phyloP scores from a whole-genome alignment of 2,888 invertebrate species.

The Ochlodes sylvanus region DNA sequence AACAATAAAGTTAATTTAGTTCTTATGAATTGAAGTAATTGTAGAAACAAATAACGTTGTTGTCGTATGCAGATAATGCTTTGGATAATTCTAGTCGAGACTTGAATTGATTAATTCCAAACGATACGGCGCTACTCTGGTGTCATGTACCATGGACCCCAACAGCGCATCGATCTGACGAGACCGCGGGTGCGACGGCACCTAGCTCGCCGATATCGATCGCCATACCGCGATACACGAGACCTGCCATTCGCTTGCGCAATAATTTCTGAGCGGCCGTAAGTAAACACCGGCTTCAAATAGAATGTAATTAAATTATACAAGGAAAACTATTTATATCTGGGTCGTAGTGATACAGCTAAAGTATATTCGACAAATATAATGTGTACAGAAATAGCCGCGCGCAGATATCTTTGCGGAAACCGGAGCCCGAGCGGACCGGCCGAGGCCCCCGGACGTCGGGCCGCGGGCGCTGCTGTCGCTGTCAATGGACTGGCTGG shows the following conservation, averaged over 20 bases:
- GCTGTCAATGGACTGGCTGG: too few relatives aligned
- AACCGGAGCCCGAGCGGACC: neutral
- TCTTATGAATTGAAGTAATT: too few relatives aligned
- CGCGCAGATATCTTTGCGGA: neutral
- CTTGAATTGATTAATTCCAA: too few relatives aligned
- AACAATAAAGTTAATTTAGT: too few relatives aligned
- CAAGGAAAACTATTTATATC: slow-evolving; percentile 24
- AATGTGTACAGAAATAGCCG: neutral
- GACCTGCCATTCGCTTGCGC: neutral
- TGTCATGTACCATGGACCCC: too few relatives aligned
- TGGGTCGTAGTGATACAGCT: slow-evolving; percentile 7
- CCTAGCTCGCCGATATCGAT: neutral
- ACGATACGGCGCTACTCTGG: too few relatives aligned
- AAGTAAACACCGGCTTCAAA: slow-evolving; percentile 4
- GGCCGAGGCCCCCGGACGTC: neutral
- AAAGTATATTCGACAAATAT: neutral
- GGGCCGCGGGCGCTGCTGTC: neutral
- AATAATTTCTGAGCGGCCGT: neutral
- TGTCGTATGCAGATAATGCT: too few relatives aligned
- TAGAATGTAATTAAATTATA: slow-evolving; percentile 4
- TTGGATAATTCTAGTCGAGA: too few relatives aligned
- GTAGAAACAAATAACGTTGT: too few relatives aligned
- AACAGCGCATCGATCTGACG: too few relatives aligned
- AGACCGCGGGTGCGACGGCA: too few relatives aligned
- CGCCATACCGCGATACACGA: neutral